Evolutionary conservation across 2,888 invertebrate genomes (phyloP), one percentile per base, ranked within the genome.

Genomic region (Cordilura impudica): DNA sequence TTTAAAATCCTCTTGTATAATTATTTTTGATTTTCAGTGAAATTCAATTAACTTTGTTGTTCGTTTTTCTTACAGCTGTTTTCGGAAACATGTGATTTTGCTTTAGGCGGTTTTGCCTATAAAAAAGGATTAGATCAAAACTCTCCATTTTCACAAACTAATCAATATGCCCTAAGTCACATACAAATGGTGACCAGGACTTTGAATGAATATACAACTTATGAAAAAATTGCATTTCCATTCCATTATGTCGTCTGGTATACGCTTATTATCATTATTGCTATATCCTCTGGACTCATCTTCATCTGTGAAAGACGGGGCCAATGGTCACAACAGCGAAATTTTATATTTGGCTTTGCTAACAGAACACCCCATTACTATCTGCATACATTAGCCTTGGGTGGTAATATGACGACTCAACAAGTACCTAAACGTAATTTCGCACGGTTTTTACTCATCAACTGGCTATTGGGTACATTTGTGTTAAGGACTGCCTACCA

Each of bases 401-500:
- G 86, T 8, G 82, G 79, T 5, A 81, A 74, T 23, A 61, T 86
- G 4, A 39, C 81, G 7, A 21, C 35, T 0, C 4, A 45, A 0
- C 66, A 66, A 2, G 4, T 83, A 58, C 87, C 88, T 0, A 82
- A 65, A 0, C 70, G 84, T 6, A 82, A 77, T 39, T 84, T 86
- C 14, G 81, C 83, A 0, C 85, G 89, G 0, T 82, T 84, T 14
- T 47, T 87, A 16, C 56, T 89, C 2, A 49, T 82, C 6, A 78
- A 84, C 0, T 89, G 89, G 89, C 29, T 89, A 23, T 7, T 85
- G 16, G 65, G 78, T 29, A 81, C 84, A 0, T 29, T 86, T 6
- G 78, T 89, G 2, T 51, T 88, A 60, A 84, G 89, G 21, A 83
- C 72, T 49, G 87, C 85, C 51, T 89, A 89, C 61, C 88, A 89